Conservation (phyloP, 2,888 invertebrate species). For the Eristalis arbustorum region DNA sequence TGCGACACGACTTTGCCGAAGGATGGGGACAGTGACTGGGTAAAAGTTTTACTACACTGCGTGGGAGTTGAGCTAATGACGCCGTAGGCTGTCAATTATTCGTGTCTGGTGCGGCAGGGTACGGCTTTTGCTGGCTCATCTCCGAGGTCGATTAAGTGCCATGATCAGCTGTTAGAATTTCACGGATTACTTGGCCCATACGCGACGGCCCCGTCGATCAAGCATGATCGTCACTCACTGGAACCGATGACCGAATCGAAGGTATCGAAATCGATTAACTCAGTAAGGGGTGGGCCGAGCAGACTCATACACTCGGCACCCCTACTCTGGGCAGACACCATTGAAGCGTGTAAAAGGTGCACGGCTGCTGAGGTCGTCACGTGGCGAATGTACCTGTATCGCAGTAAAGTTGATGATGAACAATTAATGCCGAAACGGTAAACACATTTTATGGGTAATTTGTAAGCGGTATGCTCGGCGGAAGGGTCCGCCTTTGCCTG, state of each 20-base stretch:
- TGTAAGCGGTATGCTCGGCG: slow-evolving; percentile 69
- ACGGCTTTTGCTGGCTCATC: slow-evolving; percentile 6
- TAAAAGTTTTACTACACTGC: slow-evolving; percentile 20
- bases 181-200: slow-evolving; percentile 19
- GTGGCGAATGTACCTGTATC: slow-evolving; percentile 72
- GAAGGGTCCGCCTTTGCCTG: slow-evolving; percentile 28
- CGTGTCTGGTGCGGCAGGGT: slow-evolving; percentile 21
- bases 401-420: slow-evolving; percentile 64
- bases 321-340: slow-evolving; percentile 39
- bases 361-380: slow-evolving; percentile 72
- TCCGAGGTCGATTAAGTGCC: background rate
- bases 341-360: slow-evolving; percentile 75
- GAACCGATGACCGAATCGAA: slow-evolving; percentile 59
- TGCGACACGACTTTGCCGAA: slow-evolving; percentile 3
- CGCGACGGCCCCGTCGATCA: slow-evolving; percentile 40
- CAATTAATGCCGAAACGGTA: slow-evolving; percentile 71
- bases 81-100: slow-evolving; percentile 30
- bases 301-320: background rate
- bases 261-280: slow-evolving; percentile 67
- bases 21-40: background rate
- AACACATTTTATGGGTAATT: slow-evolving; percentile 77
- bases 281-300: slow-evolving; percentile 42
- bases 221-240: slow-evolving; percentile 67
- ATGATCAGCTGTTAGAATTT: slow-evolving; percentile 60
- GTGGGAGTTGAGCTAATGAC: slow-evolving; percentile 31